phyloP scores from a whole-genome alignment of 2,797 vertebrate genomes.

The Channallabes apus region DNA sequence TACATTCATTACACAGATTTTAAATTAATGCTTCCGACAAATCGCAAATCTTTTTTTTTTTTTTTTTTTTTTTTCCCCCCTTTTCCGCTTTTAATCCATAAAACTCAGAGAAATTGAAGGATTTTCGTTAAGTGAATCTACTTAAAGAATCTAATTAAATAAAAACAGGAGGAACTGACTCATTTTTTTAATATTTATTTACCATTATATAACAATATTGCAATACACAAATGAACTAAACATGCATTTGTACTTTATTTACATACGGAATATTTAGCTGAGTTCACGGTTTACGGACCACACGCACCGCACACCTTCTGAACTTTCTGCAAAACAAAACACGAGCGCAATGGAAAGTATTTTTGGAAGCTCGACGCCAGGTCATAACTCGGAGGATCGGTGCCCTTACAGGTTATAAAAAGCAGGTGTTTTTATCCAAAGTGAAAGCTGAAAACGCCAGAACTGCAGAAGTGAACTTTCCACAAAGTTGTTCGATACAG shows the following conservation, averaged over 20 bases:
- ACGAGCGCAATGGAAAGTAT: not conserved
- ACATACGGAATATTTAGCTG: not conserved
- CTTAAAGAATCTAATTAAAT: constrained; percentile 48
- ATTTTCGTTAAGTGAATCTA: constrained; percentile 50
- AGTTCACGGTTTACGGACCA: not conserved
- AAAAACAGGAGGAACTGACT: not conserved
- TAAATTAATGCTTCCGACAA: constrained; percentile 56
- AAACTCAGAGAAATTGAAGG: constrained; percentile 36
- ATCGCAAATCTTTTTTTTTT: not conserved
- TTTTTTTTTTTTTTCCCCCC: too few relatives aligned
- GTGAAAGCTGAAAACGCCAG: constrained; percentile 43
- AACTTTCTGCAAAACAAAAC: not conserved
- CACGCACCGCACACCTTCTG: not conserved
- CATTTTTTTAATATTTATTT: not conserved
- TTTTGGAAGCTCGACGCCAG: not conserved
- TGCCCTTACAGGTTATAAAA: not conserved
- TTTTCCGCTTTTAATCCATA: constrained; percentile 40
- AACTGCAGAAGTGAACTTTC: not conserved
- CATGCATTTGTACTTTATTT: too few relatives aligned
- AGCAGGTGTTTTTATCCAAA: constrained; percentile 60
- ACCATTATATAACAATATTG: not conserved
- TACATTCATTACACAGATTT: constrained; percentile 57
- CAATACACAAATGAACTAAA: not conserved
- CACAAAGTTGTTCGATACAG: not conserved
- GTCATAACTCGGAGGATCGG: not conserved